Percentiles rank a stretch among this genome's conserved stretches.
Conservation (phyloP, 2,113 vertebrate species). For the Rattus rattus region DNA sequence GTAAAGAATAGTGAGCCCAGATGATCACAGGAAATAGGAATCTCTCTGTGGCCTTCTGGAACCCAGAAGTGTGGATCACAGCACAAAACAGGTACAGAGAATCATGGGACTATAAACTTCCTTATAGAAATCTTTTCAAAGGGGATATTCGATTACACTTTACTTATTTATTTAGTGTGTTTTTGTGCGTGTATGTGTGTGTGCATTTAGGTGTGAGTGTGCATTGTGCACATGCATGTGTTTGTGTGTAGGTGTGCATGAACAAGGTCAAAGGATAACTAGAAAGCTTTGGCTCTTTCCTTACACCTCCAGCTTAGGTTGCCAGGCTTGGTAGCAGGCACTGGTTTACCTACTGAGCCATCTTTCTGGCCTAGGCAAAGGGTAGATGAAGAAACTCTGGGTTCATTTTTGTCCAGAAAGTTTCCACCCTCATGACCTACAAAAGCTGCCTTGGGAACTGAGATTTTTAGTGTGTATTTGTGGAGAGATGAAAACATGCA, state of each 20-base stretch:
- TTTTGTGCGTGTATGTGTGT: neutral
- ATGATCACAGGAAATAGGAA: no score
- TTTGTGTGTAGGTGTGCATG: neutral
- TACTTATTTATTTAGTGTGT: neutral
- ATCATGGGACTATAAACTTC: neutral
- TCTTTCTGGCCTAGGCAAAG: neutral
- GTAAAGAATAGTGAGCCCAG: neutral
- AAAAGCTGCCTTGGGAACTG: neutral
- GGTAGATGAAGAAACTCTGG: no score
- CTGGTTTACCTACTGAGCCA: neutral
- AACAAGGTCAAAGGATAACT: neutral
- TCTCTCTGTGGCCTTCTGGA: neutral
- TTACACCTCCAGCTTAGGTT: neutral
- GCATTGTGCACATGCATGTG: no score
- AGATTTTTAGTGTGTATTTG: neutral
- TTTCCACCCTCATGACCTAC: neutral
- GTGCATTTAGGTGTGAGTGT: rapidly evolving
- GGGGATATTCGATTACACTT: neutral
- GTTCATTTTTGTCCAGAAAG: neutral
- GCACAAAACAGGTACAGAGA: neutral
- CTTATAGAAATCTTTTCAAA: neutral
- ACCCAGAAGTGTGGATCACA: neutral
- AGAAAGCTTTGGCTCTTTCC: neutral
- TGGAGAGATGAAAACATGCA: neutral
- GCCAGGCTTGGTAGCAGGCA: neutral